Evolutionary conservation across 2,797 vertebrate species (phyloP), one percentile per base, ranked within the genome.

Genomic region (Micrastur ruficollis): DNA sequence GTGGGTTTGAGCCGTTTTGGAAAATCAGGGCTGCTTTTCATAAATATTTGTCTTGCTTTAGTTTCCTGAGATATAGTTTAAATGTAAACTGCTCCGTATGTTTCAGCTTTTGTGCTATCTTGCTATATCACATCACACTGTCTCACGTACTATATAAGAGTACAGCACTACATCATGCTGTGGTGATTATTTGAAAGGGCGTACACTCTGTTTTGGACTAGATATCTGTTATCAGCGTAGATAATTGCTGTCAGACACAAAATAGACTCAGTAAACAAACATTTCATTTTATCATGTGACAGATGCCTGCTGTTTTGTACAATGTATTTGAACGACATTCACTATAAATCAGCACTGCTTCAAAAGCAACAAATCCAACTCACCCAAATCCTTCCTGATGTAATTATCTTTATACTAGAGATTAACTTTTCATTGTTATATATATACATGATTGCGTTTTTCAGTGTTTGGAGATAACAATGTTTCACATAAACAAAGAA

Each of bases 21-120:
- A 96, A 90, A 87, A 91, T 75, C 86, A 90, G 59, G 29, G 31
- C 70, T 90, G 79, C 34, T 90, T 96, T 95, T 86, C 86, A 76
- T 96, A 97, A 97, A 97, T 93, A 97, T 97, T 97, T 97, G 84
- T 91, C 96, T 95, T 89, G 61, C 78, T 96, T 94, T 90, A 84
- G 94, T 95, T 97, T 97, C 96, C 97, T 95, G 93, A 95, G 95
- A 95, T 96, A 86, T 66, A 87, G 71, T 93, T 94, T 70, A 80
- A 94, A 90, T 97, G 90, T 97, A 91, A 94, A 96, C 95, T 91
- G 53, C 79, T 94, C 65, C 4, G 38, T 94, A 61, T 71, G 34
- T 79, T 92, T 72, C 71, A 42, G 75, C 59, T 88, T 76, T 85
- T 15, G 9, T 62, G 61, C 84, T 85, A 46, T 91, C 90, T 93